Evolutionary conservation across 2,797 vertebrate species (phyloP).

Genomic region (Huso huso): DNA sequence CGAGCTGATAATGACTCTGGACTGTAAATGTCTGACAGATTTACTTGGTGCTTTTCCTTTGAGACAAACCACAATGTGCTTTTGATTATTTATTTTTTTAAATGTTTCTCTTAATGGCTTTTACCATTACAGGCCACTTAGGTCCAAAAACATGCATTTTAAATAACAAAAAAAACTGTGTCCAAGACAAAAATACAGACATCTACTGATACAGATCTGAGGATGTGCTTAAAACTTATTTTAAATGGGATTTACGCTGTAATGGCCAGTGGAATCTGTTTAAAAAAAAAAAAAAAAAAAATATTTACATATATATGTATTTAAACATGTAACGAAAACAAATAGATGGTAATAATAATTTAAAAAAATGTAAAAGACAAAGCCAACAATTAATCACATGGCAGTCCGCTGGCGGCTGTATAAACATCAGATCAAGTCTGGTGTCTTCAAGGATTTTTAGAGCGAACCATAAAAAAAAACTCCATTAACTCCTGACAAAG

Average conservation of each 20-base stretch:
- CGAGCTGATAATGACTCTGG: too few relatives aligned
- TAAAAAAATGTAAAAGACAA: conserved; percentile 35
- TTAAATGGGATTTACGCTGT: too few relatives aligned
- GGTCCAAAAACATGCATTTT: background rate
- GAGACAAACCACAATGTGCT: background rate
- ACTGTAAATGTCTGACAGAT: background rate
- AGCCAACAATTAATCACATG: conserved; percentile 84
- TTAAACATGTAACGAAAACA: conserved; percentile 15
- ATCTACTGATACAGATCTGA: too few relatives aligned
- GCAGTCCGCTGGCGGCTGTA: conserved; percentile 92
- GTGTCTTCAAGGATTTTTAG: conserved; percentile 98
- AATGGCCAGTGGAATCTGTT: too few relatives aligned
- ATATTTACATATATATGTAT: conserved; percentile 10
- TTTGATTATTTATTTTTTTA: background rate
- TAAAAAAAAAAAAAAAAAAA: background rate
- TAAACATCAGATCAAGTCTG: conserved; percentile 97
- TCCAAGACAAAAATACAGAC: too few relatives aligned
- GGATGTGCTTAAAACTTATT: too few relatives aligned
- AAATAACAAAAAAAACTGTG: background rate
- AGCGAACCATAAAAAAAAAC: conserved; percentile 85
- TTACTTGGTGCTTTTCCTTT: background rate
- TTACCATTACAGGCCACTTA: background rate
- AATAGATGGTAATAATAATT: conserved; percentile 30
- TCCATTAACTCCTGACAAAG: conserved; percentile 99
- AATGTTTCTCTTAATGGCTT: background rate